Percentiles rank a stretch among this genome's conserved stretches.
Conservation (phyloP, 2,113 vertebrate genomes). For the Lepus europaeus region DNA sequence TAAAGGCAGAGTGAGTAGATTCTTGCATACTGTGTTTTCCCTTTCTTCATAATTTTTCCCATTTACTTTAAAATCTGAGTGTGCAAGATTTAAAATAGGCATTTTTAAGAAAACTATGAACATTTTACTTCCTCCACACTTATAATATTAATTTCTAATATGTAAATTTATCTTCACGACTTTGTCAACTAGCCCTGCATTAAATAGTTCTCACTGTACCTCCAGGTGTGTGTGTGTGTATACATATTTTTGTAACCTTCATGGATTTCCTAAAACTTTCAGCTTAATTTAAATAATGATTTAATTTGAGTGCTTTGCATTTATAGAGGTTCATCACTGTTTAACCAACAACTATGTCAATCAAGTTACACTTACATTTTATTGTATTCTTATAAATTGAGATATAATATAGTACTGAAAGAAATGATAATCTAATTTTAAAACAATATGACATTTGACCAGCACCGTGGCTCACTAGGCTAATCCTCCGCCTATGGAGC, state of each 20-base stretch:
- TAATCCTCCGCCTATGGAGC: too few species aligned
- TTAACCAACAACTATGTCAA: not conserved
- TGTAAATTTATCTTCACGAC: not conserved
- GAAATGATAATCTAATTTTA: not conserved
- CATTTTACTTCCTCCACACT: not conserved
- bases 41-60: not conserved
- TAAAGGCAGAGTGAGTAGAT: not conserved
- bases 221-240: not conserved
- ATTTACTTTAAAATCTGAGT: not conserved
- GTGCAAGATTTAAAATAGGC: not conserved
- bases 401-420: not conserved
- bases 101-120: not conserved
- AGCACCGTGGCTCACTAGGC: too few species aligned
- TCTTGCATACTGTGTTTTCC: not conserved
- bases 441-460: too few species aligned
- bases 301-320: not conserved
- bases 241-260: not conserved
- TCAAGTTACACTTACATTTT: not conserved
- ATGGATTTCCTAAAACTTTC: not conserved
- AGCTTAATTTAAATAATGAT: not conserved
- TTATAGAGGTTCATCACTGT: not conserved
- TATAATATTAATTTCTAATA: constrained; percentile 14
- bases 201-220: not conserved
- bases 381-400: not conserved
- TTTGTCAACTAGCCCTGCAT: not conserved